A percentile compares a stretch with the other conserved stretches of the same genome.
Conservation (phyloP, 2,797 vertebrate species). For the Parotocinclus haroldoi region DNA sequence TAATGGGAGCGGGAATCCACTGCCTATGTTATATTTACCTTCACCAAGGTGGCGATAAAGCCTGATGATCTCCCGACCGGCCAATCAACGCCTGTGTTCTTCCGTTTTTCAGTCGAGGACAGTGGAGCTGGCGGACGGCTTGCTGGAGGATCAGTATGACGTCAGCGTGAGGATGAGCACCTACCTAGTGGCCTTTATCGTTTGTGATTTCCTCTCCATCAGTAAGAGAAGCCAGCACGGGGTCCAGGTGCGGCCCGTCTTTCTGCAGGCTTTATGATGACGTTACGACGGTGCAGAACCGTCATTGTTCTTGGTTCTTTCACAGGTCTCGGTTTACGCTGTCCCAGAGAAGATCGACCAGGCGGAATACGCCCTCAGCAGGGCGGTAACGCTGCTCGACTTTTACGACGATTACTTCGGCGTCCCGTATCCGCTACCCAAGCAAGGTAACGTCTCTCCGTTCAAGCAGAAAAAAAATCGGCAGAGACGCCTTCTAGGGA, state of each 20-base stretch:
- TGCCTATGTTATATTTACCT: too few species aligned
- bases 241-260: constrained; percentile 74
- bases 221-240: constrained; percentile 80
- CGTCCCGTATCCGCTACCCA: constrained; percentile 89
- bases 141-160: constrained; percentile 86
- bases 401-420: constrained; percentile 90
- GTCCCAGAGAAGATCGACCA: constrained; percentile 84
- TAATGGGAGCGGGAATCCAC: too few species aligned
- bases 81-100: not conserved
- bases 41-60: too few species aligned
- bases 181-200: constrained; percentile 87
- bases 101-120: constrained; percentile 73
- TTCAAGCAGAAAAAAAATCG: too few species aligned
- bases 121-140: constrained; percentile 65
- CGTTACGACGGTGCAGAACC: too few species aligned
- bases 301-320: not conserved
- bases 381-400: constrained; percentile 84
- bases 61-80: too few species aligned
- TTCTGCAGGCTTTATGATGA: too few species aligned
- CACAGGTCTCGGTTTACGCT: constrained; percentile 82
- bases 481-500: too few species aligned
- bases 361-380: constrained; percentile 79
- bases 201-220: constrained; percentile 88
- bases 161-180: constrained; percentile 90
- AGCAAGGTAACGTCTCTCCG: constrained; percentile 80